Conservation (phyloP, 2,888 invertebrate species). For the Melanotus villosus region DNA sequence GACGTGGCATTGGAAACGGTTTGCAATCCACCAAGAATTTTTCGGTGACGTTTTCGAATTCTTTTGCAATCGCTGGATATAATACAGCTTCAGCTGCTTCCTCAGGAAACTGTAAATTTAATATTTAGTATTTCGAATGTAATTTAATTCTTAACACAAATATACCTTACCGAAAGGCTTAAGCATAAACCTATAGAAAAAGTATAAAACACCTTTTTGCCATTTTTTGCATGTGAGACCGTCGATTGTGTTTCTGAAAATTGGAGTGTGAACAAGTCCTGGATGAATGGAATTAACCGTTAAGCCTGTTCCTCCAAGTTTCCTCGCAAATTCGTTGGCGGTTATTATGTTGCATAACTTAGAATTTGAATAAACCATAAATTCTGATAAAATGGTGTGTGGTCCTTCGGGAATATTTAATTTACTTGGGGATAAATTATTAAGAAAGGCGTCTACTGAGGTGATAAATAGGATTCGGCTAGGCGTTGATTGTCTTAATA, state of each 20-base stretch:
- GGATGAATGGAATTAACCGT: slow-evolving; percentile 65
- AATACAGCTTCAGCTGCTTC: slow-evolving; percentile 88
- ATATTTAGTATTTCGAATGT: too few species aligned
- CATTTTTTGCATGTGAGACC: too few species aligned
- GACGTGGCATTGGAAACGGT: slow-evolving; percentile 29
- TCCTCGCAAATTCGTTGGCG: slow-evolving; percentile 63
- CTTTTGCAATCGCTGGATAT: slow-evolving; percentile 82
- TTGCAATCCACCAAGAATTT: slow-evolving; percentile 87
- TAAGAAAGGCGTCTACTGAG: slow-evolving; percentile 50
- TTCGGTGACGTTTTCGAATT: slow-evolving; percentile 79
- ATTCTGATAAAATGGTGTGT: not conserved
- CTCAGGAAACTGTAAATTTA: slow-evolving; percentile 73
- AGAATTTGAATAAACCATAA: slow-evolving; percentile 58
- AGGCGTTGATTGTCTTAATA: slow-evolving; percentile 64
- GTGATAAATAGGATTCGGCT: slow-evolving; percentile 57
- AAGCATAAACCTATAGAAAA: not conserved
- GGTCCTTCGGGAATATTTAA: slow-evolving; percentile 40
- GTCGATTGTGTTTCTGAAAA: not conserved
- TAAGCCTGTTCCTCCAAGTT: slow-evolving; percentile 59
- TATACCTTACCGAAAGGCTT: not conserved
- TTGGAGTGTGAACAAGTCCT: slow-evolving; percentile 59
- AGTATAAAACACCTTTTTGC: not conserved
- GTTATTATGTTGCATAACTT: slow-evolving; percentile 63
- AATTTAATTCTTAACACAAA: too few species aligned
- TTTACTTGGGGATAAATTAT: slow-evolving; percentile 46